Conservation (phyloP, 2,797 vertebrate species). For the Melanotaenia maccullochi region DNA sequence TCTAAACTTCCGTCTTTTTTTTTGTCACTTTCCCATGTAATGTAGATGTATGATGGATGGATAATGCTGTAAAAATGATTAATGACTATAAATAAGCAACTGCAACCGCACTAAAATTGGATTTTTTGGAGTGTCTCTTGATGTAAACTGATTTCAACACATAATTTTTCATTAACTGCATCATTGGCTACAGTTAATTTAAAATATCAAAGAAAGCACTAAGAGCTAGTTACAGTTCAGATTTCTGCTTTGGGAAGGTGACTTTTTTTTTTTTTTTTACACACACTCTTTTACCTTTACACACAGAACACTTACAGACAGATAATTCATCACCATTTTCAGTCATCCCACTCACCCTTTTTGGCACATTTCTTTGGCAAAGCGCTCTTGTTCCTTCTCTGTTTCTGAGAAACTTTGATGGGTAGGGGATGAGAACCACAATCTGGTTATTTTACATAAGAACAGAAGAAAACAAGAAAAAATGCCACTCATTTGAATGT, state of each 20-base stretch:
- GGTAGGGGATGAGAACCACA: constrained; percentile 21
- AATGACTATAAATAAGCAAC: constrained; percentile 51
- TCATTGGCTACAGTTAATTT: constrained; percentile 21
- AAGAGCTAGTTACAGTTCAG: constrained; percentile 18
- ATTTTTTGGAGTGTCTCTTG: constrained; percentile 34
- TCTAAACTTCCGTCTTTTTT: constrained; percentile 14
- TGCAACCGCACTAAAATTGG: constrained; percentile 20
- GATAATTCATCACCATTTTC: constrained; percentile 37
- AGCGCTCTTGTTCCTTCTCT: constrained; percentile 12
- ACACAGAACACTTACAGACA: constrained; percentile 33
- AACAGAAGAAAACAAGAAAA: constrained; percentile 1
- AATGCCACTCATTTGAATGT: constrained; percentile 35
- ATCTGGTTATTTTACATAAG: constrained; percentile 29
- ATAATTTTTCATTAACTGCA: constrained; percentile 36
- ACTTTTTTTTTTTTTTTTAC: constrained; percentile 22
- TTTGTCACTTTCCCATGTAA: constrained; percentile 10
- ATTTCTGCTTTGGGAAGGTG: constrained; percentile 26
- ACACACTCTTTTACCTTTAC: constrained; percentile 3
- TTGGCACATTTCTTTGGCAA: constrained; percentile 13
- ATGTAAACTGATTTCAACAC: constrained; percentile 46
- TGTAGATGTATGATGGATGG: constrained; percentile 25
- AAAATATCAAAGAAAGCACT: constrained; percentile 22
- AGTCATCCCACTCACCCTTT: constrained; percentile 12
- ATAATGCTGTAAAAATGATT: constrained; percentile 33
- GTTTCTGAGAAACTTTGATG: constrained; percentile 23